phyloP scores from a whole-genome alignment of 1,140 invertebrate species.

The Heliconius nattereri region DNA sequence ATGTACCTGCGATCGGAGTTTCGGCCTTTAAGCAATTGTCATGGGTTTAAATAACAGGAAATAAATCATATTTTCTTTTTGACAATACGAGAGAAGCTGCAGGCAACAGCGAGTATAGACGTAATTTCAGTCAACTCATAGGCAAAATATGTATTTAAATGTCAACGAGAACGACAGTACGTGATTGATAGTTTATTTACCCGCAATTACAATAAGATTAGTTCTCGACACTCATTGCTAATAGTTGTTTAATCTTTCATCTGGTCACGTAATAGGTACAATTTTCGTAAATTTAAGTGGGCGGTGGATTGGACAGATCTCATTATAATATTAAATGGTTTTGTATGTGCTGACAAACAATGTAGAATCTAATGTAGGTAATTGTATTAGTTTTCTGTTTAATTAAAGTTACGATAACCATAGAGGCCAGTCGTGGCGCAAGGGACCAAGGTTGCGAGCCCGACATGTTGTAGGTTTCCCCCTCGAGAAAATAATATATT shows the following conservation, averaged over 20 bases:
- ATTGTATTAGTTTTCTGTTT: background rate
- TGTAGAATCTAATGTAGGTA: background rate
- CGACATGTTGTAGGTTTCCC: too few relatives aligned
- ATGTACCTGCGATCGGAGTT: too few relatives aligned
- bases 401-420: background rate
- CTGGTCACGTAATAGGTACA: background rate
- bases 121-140: background rate
- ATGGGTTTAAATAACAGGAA: too few relatives aligned
- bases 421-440: background rate
- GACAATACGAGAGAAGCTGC: too few relatives aligned
- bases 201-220: background rate
- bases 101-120: too few relatives aligned
- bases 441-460: too few relatives aligned
- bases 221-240: background rate
- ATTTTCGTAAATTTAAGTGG: background rate
- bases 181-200: background rate
- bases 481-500: too few relatives aligned
- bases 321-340: background rate
- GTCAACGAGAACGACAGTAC: background rate
- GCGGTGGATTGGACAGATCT: background rate
- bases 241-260: slow-evolving; percentile 5
- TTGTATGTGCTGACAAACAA: background rate
- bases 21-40: too few relatives aligned
- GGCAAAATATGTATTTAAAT: background rate
- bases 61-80: background rate